Evolutionary conservation across 2,888 invertebrate species (phyloP), one percentile per base, ranked within the genome.

Genomic region (Arenicola marina): DNA sequence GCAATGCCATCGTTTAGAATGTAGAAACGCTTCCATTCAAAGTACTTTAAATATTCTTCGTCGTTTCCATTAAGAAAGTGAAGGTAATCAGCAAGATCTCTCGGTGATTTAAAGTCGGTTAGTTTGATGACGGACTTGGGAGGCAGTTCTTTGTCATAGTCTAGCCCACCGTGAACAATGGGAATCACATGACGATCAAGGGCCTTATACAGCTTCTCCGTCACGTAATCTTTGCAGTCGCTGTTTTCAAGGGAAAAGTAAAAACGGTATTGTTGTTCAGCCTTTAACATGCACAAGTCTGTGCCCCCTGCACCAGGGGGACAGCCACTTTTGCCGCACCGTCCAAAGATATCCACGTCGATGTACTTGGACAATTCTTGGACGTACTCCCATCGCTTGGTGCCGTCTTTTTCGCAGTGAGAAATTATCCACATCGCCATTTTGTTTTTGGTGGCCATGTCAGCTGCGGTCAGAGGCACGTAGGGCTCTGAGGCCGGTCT

Each of bases 161-260:
- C 4, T 4, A 4, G 31, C 4, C 31, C 53, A 7, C 53, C 53
- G 7, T 31, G 32, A 28, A 53, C 53, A 15, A 53, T 32, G 15
- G 53, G 53, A 31, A 53, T 32, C 15, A 53, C 7, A n/a, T n/a
- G n/a, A 32, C 32, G 31, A 7, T 53, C 24, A 7, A 53, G 7
- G 4, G 32, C 32, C 32, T 24, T 32, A 32, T 31, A 53, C 31
- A 24, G 7, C 53, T 53, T 53, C 53, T 53, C 53, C 11, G 53
- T 53, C 15, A 53, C 24, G 24, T 53, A 53, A 28, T 32, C 29
- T 11, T 53, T 32, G 33, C 53, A 53, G 33, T 31, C 29, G 29
- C 31, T 31, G 53, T 53, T 53, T 32, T 53, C 53, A 32, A 53
- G 32, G 31, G 53, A 7, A 7, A 53, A 32, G 24, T 53, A 53